A percentile compares a stretch with the other conserved stretches of the same genome.
These are phyloP conservation scores for Acrocephalus kingi DNA, from an alignment of 2,113 vertebrate species.

Conservation along the genomic window DNA sequence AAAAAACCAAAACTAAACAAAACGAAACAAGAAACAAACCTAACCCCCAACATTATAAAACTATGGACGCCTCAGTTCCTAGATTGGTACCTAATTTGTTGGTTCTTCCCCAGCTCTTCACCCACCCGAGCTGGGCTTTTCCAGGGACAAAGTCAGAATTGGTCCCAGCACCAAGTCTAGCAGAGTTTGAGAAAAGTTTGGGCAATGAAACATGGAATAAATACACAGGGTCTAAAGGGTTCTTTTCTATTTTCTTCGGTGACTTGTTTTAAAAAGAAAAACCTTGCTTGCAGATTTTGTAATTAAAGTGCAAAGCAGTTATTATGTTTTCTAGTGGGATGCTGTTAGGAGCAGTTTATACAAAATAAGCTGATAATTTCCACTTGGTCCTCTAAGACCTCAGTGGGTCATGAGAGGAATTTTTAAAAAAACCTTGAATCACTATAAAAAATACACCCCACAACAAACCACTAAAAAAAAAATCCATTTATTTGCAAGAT, in stretches of 20 bases:
- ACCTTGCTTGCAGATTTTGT: background rate
- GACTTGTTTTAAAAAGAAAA: background rate
- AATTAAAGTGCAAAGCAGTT: background rate
- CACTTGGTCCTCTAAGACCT: too few relatives aligned
- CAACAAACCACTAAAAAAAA: background rate
- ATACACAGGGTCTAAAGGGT: background rate
- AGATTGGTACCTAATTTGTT: background rate
- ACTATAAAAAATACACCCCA: background rate
- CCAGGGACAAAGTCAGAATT: background rate
- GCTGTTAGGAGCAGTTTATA: background rate
- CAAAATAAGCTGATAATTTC: too few relatives aligned
- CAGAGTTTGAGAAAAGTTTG: background rate
- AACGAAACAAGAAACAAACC: too few relatives aligned
- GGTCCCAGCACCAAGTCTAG: background rate
- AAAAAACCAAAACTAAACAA: too few relatives aligned
- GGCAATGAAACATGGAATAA: background rate
- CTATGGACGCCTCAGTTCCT: background rate
- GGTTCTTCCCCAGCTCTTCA: background rate
- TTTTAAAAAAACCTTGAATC: background rate
- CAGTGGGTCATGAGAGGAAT: background rate
- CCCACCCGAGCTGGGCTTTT: background rate
- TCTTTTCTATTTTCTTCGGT: background rate
- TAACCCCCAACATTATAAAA: too few relatives aligned
- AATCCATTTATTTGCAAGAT: background rate
- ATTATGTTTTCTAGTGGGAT: background rate